Base-by-base conservation (phyloP, 2,888 invertebrate genomes). In the Selenia dentaria region DNA sequence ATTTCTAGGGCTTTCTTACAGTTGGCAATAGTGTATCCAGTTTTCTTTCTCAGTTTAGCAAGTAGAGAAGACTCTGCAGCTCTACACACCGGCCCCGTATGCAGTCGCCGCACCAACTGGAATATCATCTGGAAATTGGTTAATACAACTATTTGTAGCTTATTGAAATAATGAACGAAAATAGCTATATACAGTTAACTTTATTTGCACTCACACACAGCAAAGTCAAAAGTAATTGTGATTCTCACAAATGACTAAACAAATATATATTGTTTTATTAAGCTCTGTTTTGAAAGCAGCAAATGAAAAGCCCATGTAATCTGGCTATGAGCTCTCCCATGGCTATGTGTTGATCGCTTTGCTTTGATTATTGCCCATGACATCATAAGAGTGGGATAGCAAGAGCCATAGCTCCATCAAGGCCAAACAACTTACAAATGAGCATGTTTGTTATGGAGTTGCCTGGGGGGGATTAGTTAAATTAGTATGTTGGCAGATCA, bases 1-100 rank as follows among this genome's bases (percentile, higher is more conserved):
- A 97, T 91, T 74, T 97, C 96, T 48, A 99, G 87, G 0, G 99
- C 99, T 81, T 99, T 98, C 71, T 97, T 97, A 81, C 99, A 99
- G 75, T 99, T 98, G 8, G 96, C 92, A 85, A 99, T 97, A 4
- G 98, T 96, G 78, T 98, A 99, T 4, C 99, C 99, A 2, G 99
- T 99, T 73, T 96, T 96, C 82, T 98, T 99, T 11, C 99, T 92
- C 11, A 99, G 91, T 61, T 95, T 94, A 14, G 96, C 95, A 20
- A 99, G 84, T 6, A 94, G 87, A 16, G 95, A 94, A 65, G 97
- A 96, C 59, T 94, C 94, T 0, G 91, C 85, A 3, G 93, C 92
- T 66, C 92, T 91, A 16, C 90, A 81, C 36, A 83, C 54, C 3
- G 83, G 83, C 47, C 91, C 91, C n/a, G 92, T 90, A 68, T 94